Conservation (phyloP, 2,888 invertebrate genomes). For the Aporophyla lueneburgensis region DNA sequence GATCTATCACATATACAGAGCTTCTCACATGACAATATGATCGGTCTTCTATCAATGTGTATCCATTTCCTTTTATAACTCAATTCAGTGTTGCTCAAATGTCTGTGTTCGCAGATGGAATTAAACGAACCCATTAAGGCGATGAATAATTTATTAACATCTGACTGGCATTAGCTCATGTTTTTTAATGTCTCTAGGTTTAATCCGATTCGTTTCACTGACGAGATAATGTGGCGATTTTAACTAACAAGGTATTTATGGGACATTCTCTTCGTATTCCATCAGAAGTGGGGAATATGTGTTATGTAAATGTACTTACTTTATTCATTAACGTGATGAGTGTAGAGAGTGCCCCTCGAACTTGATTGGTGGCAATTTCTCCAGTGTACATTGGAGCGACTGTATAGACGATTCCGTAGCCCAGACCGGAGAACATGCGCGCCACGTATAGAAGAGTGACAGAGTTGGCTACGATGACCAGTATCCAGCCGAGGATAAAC, state of each 20-base stretch:
- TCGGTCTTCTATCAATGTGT: constrained; percentile 1
- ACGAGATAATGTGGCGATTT: constrained; percentile 28
- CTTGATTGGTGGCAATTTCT: constrained; percentile 91
- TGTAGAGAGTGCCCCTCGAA: constrained; percentile 92
- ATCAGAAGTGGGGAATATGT: constrained; percentile 23
- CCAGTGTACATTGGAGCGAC: constrained; percentile 92
- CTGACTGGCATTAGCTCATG: constrained; percentile 60
- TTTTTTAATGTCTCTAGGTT: constrained; percentile 63
- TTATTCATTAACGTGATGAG: constrained; percentile 91
- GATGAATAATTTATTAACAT: constrained; percentile 69
- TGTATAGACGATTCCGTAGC: constrained; percentile 92
- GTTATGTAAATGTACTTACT: constrained; percentile 77
- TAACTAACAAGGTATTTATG: constrained; percentile 10
- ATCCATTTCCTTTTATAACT: constrained; percentile 22
- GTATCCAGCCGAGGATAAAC: constrained; percentile 92
- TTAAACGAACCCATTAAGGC: constrained; percentile 47
- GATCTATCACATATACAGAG: constrained; percentile 37
- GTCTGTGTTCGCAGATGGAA: constrained; percentile 32
- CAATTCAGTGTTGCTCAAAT: constrained; percentile 26
- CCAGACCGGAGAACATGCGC: constrained; percentile 92
- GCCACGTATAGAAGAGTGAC: constrained; percentile 91
- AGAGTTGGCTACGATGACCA: constrained; percentile 91
- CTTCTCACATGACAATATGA: constrained; percentile 26
- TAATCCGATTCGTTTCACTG: constrained; percentile 46
- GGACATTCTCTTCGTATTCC: constrained; percentile 17